A percentile compares a stretch with the other conserved stretches of the same genome.
Conservation (phyloP, 2,113 vertebrate genomes). For the Lutjanus erythropterus region DNA sequence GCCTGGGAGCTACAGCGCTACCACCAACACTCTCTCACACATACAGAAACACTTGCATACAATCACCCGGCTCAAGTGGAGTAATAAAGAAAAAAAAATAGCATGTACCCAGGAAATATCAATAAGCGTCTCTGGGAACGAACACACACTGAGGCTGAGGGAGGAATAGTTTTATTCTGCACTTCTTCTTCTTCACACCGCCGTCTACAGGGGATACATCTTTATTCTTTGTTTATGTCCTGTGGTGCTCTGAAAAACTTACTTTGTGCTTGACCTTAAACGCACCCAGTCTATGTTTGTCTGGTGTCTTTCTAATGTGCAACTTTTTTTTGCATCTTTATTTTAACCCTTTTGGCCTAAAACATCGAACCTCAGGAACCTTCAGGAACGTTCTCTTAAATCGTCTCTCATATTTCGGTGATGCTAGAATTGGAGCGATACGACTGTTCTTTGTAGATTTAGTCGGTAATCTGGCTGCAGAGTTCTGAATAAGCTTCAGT, state of each 20-base stretch:
- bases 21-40: conserved; percentile 54
- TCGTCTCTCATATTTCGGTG: no score
- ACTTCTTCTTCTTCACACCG: conserved; percentile 15
- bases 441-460: no score
- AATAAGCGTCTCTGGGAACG: conserved; percentile 67
- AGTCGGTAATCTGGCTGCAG: no score
- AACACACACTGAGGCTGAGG: conserved; percentile 44
- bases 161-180: conserved; percentile 50
- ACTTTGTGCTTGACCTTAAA: conserved; percentile 50
- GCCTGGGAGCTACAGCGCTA: conserved; percentile 74
- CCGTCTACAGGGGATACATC: conserved; percentile 44
- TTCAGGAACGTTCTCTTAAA: no score
- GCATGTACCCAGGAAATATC: conserved; percentile 69
- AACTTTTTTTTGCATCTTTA: conserved; percentile 5
- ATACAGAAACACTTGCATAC: conserved; percentile 56
- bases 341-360: not conserved
- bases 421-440: no score
- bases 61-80: conserved; percentile 49
- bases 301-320: not conserved
- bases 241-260: conserved; percentile 31
- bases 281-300: conserved; percentile 25
- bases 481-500: no score
- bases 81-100: conserved; percentile 51
- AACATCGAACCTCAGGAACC: no score
- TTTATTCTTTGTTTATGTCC: conserved; percentile 48